phyloP scores from a whole-genome alignment of 2,113 vertebrate species.

The Engystomops pustulosus region DNA sequence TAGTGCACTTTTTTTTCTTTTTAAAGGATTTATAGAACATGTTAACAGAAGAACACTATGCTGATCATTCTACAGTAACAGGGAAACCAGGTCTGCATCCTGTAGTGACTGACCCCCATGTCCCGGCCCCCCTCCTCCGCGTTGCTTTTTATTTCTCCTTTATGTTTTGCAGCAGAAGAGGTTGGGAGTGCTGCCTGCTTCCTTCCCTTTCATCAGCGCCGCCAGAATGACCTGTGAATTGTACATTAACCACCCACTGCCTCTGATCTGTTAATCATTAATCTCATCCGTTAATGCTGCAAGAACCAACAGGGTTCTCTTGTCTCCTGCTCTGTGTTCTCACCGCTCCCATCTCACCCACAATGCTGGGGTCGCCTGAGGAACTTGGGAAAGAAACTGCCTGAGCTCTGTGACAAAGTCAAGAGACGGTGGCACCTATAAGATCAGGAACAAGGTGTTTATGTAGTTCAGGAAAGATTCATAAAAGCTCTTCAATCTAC shows the following conservation, averaged over 20 bases:
- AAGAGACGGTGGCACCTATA: slow-evolving; percentile 13
- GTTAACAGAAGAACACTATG: neutral
- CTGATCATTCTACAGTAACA: neutral
- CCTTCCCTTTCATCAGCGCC: slow-evolving; percentile 61
- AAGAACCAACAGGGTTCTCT: slow-evolving; percentile 51
- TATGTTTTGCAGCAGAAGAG: slow-evolving; percentile 37
- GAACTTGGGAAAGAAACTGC: slow-evolving; percentile 39
- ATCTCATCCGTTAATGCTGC: slow-evolving; percentile 69
- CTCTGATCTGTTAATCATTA: slow-evolving; percentile 76
- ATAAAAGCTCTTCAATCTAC: too few relatives aligned
- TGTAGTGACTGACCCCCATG: slow-evolving; percentile 44
- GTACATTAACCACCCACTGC: slow-evolving; percentile 73
- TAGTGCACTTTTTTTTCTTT: too few relatives aligned
- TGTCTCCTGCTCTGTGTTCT: slow-evolving; percentile 49
- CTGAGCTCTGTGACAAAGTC: neutral
- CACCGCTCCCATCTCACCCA: slow-evolving; percentile 31
- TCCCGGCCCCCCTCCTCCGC: neutral
- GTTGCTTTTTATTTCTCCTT: slow-evolving; percentile 19
- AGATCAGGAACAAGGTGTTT: neutral
- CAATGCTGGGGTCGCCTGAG: slow-evolving; percentile 49
- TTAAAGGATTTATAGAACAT: too few relatives aligned
- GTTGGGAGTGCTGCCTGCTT: slow-evolving; percentile 43
- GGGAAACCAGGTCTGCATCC: neutral
- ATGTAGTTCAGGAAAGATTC: too few relatives aligned
- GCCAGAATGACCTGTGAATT: slow-evolving; percentile 68